Evolutionary conservation across 2,797 vertebrate species (phyloP), one percentile per base, ranked within the genome.

Genomic region (Gymnocypris eckloni): DNA sequence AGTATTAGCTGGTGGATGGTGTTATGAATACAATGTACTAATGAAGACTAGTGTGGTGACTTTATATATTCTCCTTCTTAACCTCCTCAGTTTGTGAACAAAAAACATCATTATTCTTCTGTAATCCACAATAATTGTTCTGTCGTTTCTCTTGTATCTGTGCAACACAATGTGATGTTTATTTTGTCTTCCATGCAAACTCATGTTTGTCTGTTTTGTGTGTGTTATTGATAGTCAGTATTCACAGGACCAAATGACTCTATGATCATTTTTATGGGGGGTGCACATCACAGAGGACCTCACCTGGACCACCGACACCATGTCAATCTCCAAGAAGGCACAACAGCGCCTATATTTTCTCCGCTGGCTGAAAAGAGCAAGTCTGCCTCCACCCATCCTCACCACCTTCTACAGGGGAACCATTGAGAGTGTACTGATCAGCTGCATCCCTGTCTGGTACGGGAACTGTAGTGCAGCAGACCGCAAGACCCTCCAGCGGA

Each of bases 171-270:
- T 76, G 56, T 61, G 54, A 66, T 75, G 22, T 45, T 50, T 43
- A 33, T 70, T 79, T 71, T 13, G 59, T 45, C 7, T 25, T 45
- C 2, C 59, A 37, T 54, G 25, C 16, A 33, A 59, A 59, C n/a
- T 25, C n/a, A 5, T 66, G 37, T 15, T 84, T 72, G 59, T 39
- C 41, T 25, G 33, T 45, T 54, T 48, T 59, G 72, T 16, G 11
- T 41, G 11, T 54, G 66, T 86, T 76, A 84, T 86, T n/a, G 1
- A 37, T 77, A 52, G 85, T 81, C 67, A 85, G 20, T 80, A 87
- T 73, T 73, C 52, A 79, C 16, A 28, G 43, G 39, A 18, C 22
- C 41, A 81, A 72, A 86, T 75, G 33, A 83, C 72, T 52, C 22
- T 25, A 33, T 75, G 18, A 33, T 33, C 33, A 33, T 33, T 33